Percentiles rank a stretch among this genome's conserved stretches.
Conservation (phyloP, 2,113 vertebrate species). For the Cettia cetti region DNA sequence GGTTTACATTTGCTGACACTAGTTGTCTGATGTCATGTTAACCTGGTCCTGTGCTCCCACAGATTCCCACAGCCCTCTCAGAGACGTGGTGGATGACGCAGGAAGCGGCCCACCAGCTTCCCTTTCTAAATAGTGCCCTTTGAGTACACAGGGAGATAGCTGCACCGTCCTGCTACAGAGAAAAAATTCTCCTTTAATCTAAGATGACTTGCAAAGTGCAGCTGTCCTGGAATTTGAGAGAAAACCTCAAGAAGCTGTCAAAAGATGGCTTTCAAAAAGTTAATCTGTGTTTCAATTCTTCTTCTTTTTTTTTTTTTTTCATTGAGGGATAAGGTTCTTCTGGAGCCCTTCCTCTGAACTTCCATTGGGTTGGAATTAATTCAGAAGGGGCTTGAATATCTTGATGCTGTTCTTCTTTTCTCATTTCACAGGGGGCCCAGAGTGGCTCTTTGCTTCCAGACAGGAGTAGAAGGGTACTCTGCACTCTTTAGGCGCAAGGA, state of each 20-base stretch:
- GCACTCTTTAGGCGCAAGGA: background rate
- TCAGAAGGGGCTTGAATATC: background rate
- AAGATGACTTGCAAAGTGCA: background rate
- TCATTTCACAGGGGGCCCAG: background rate
- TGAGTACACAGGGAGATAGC: background rate
- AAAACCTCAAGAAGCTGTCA: background rate
- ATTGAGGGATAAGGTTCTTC: background rate
- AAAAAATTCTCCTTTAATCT: background rate
- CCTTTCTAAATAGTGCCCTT: background rate
- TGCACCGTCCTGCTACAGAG: background rate
- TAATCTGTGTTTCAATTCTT: background rate
- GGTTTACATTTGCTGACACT: slow-evolving; percentile 17
- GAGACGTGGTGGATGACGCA: background rate
- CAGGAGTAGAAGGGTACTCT: background rate
- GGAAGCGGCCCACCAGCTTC: background rate
- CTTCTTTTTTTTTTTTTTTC: background rate
- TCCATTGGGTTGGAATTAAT: background rate
- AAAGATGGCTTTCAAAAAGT: background rate
- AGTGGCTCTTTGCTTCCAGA: background rate
- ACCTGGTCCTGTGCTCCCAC: background rate
- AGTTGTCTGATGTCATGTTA: slow-evolving; percentile 1
- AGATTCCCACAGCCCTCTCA: slow-evolving; percentile 20
- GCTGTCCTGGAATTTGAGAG: background rate
- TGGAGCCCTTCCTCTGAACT: background rate
- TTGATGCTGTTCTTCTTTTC: background rate